A percentile compares a stretch with the other conserved stretches of the same genome.
Evolutionary conservation across 2,113 vertebrate species (phyloP).

Genomic region (Apeltes quadracus): DNA sequence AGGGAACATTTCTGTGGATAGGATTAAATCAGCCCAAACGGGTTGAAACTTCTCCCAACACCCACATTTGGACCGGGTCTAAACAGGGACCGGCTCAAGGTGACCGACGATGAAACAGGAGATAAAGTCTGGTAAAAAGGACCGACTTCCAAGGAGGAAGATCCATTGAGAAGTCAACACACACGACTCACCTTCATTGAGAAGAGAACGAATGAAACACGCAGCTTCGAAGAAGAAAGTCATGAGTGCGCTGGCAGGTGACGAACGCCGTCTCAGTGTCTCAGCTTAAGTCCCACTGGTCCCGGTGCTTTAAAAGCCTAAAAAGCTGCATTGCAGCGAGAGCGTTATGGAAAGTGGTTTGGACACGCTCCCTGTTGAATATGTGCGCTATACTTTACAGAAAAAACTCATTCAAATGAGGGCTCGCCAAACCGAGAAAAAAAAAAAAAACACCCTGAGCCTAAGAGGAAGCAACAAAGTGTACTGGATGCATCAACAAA

Average conservation of each 20-base stretch:
- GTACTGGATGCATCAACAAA: not conserved
- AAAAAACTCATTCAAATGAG: conserved; percentile 35
- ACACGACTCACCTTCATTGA: conserved; percentile 54
- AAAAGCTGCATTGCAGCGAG: not conserved
- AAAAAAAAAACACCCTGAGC: conserved; percentile 13
- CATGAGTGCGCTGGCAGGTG: conserved; percentile 47
- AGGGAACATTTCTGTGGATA: conserved; percentile 15
- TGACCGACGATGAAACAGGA: conserved; percentile 20
- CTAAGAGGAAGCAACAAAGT: conserved; percentile 25
- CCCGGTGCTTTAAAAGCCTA: not conserved
- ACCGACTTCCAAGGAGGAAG: conserved; percentile 12
- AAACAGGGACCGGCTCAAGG: conserved; percentile 9
- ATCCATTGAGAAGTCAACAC: conserved; percentile 42
- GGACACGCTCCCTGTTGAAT: not conserved
- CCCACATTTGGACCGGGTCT: conserved; percentile 1
- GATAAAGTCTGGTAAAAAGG: conserved; percentile 7
- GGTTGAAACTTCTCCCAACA: conserved; percentile 14
- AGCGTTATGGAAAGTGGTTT: not conserved
- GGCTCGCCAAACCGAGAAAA: not conserved
- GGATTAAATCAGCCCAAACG: conserved; percentile 25
- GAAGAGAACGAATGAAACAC: conserved; percentile 69
- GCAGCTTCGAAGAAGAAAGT: conserved; percentile 73
- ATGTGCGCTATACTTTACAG: conserved; percentile 18
- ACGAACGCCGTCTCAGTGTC: no score
- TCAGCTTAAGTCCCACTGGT: not conserved